Conservation (phyloP, 2,888 invertebrate species). For the Rotaria sp. region DNA sequence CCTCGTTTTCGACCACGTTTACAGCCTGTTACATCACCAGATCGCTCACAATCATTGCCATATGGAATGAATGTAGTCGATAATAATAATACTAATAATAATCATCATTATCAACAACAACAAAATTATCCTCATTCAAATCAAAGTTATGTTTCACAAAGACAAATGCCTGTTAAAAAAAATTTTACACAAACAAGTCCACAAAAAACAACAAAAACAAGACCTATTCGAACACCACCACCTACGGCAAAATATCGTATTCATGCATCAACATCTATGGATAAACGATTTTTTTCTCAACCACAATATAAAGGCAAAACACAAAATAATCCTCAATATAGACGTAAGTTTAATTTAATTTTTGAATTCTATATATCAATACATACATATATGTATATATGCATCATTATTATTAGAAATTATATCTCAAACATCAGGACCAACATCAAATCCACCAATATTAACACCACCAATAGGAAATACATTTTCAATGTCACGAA, state of each 20-base stretch:
- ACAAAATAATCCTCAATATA: neutral
- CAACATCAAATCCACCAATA: neutral
- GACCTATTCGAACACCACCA: neutral
- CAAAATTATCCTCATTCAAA: neutral
- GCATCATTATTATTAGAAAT: neutral
- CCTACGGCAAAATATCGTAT: neutral
- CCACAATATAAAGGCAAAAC: neutral
- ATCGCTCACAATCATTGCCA: neutral
- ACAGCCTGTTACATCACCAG: neutral
- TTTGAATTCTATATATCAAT: too few relatives aligned
- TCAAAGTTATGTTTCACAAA: neutral
- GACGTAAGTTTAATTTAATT: neutral
- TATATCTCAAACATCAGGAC: neutral
- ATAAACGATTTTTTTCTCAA: neutral
- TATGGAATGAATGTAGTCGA: neutral
- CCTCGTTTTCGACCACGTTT: conserved; percentile 4
- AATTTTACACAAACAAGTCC: neutral
- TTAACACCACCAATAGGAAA: neutral
- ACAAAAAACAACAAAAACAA: neutral
- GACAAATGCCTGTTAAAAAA: neutral
- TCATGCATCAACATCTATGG: neutral
- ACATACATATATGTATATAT: too few relatives aligned
- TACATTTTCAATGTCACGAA: neutral
- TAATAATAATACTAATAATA: neutral
- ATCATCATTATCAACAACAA: neutral